phyloP scores from a whole-genome alignment of 2,888 invertebrate species.

The Synergus itoensis region DNA sequence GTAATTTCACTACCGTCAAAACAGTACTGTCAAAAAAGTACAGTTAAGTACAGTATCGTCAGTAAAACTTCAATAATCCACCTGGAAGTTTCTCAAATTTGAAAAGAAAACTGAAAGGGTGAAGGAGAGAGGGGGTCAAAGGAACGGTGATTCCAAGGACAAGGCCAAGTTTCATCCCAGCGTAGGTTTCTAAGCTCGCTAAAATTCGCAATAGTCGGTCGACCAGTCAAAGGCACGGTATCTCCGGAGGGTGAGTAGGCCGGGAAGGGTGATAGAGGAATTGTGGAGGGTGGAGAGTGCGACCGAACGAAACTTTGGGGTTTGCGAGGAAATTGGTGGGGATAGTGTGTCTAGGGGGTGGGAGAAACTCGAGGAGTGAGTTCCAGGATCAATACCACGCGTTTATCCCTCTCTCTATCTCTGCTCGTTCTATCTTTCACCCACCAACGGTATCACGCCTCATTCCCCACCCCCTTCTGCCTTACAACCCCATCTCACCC shows the following conservation, averaged over 20 bases:
- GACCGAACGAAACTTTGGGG: constrained; percentile 55
- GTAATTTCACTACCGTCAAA: too few relatives aligned
- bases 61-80: too few relatives aligned
- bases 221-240: constrained; percentile 38
- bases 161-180: constrained; percentile 56
- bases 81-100: too few relatives aligned
- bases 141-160: constrained; percentile 51
- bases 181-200: constrained; percentile 53
- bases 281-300: constrained; percentile 12
- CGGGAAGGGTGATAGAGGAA: constrained; percentile 7
- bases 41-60: too few relatives aligned
- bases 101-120: too few relatives aligned
- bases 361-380: constrained; percentile 46
- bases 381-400: constrained; percentile 58
- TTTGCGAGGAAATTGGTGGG: constrained; percentile 46
- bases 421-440: constrained; percentile 53
- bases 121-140: constrained; percentile 41
- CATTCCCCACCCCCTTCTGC: constrained; percentile 23
- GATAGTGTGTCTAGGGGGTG: not conserved
- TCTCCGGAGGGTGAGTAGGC: too few relatives aligned
- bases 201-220: constrained; percentile 56
- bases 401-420: constrained; percentile 56
- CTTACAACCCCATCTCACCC: constrained; percentile 13
- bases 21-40: too few relatives aligned
- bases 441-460: constrained; percentile 38